Conservation (phyloP, 2,797 vertebrate species). For the Pipistrellus pipistrellus region DNA sequence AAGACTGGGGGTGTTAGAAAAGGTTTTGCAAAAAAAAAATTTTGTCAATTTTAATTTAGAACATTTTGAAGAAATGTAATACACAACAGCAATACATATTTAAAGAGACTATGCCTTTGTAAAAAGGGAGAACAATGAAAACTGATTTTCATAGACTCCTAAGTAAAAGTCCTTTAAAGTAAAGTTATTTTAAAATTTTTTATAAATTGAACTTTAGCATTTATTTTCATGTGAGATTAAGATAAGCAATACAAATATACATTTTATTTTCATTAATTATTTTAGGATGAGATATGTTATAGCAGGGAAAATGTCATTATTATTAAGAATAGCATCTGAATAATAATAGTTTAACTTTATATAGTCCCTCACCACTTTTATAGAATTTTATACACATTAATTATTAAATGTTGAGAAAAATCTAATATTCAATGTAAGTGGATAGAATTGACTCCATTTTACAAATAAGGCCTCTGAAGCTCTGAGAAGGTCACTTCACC, state of each 20-base stretch:
- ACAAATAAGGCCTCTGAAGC: background rate
- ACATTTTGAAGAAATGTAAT: conserved; percentile 36
- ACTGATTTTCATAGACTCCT: background rate
- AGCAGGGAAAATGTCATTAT: background rate
- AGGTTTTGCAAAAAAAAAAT: conserved; percentile 1
- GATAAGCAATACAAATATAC: background rate
- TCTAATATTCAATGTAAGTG: background rate
- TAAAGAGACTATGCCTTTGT: background rate
- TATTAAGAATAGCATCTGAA: background rate
- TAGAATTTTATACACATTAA: background rate
- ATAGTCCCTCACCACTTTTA: background rate
- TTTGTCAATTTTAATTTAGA: conserved; percentile 58
- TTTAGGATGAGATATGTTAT: background rate
- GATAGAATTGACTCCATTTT: background rate
- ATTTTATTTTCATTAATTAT: background rate
- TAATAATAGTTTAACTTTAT: background rate
- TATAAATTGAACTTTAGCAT: background rate
- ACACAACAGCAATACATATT: background rate
- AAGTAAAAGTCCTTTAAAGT: background rate
- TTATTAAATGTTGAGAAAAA: background rate
- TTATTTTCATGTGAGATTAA: background rate
- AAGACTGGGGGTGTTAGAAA: conserved; percentile 37
- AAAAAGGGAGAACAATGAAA: conserved; percentile 42
- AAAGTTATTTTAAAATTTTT: background rate
- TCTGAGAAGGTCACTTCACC: background rate